Evolutionary conservation across 2,113 vertebrate species (phyloP).

Genomic region (Thunnus maccoyii): DNA sequence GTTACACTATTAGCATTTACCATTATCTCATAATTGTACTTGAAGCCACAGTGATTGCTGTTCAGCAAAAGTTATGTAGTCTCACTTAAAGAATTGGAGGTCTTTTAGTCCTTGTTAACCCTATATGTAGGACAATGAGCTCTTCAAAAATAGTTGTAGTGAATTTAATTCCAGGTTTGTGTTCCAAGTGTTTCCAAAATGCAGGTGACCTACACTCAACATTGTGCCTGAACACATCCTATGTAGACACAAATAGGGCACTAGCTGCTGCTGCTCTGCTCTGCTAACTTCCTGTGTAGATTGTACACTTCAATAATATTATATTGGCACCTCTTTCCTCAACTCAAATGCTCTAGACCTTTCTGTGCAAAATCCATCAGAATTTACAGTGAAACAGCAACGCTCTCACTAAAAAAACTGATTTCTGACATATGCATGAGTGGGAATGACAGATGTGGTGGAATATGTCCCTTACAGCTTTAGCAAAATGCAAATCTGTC

Average conservation of each 20-base stretch:
- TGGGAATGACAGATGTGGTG: constrained; percentile 55
- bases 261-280: too few species aligned
- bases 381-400: constrained; percentile 22
- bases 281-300: too few species aligned
- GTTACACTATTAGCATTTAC: background rate
- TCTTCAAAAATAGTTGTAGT: background rate
- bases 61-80: background rate
- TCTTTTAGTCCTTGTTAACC: background rate
- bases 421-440: constrained; percentile 50
- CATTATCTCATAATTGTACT: background rate
- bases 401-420: constrained; percentile 27
- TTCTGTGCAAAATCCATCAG: background rate
- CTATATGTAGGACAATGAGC: background rate
- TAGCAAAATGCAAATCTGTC: constrained; percentile 62
- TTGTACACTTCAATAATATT: background rate
- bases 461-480: constrained; percentile 52
- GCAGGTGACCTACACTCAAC: too few species aligned
- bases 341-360: background rate
- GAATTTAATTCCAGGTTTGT: constrained; percentile 23
- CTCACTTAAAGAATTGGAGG: background rate
- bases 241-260: too few species aligned
- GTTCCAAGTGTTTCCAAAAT: background rate
- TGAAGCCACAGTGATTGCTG: background rate
- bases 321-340: constrained; percentile 1
- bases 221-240: too few species aligned